Conservation (phyloP, 2,797 vertebrate genomes). For the Knipowitschia caucasica region DNA sequence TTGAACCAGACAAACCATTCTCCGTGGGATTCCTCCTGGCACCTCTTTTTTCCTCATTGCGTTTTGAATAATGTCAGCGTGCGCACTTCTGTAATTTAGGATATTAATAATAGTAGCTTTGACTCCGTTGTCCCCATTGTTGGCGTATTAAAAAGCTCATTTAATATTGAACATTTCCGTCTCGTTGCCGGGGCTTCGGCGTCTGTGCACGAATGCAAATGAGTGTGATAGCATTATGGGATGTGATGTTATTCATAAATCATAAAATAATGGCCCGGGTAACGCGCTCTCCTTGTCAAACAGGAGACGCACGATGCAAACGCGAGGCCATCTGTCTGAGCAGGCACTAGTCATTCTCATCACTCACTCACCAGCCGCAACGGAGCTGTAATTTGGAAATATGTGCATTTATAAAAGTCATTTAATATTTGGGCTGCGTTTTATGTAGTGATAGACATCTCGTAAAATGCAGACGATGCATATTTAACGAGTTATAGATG, state of each 20-base stretch:
- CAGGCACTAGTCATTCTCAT: slow-evolving; percentile 27
- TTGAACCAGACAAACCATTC: background rate
- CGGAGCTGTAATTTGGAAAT: slow-evolving; percentile 30
- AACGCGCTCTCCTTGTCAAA: slow-evolving; percentile 30
- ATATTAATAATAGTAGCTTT: slow-evolving; percentile 10
- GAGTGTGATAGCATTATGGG: slow-evolving; percentile 15
- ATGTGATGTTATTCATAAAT: slow-evolving; percentile 33
- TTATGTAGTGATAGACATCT: no score
- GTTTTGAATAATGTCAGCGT: background rate
- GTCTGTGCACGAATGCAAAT: slow-evolving; percentile 18
- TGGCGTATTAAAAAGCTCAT: slow-evolving; percentile 2
- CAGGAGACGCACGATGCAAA: slow-evolving; percentile 19
- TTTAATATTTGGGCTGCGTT: no score
- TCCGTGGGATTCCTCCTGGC: slow-evolving; percentile 32
- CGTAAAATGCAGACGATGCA: no score
- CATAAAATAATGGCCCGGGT: slow-evolving; percentile 29
- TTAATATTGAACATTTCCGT: slow-evolving; percentile 13
- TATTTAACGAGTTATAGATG: no score
- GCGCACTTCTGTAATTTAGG: slow-evolving; percentile 5
- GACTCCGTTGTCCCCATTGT: background rate
- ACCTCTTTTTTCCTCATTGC: slow-evolving; percentile 13
- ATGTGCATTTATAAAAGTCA: no score
- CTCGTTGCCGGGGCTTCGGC: slow-evolving; percentile 7
- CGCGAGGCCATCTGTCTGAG: slow-evolving; percentile 30
- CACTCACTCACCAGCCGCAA: slow-evolving; percentile 30